Base-by-base conservation (phyloP, 2,797 vertebrate genomes). In the Spea hammondii region DNA sequence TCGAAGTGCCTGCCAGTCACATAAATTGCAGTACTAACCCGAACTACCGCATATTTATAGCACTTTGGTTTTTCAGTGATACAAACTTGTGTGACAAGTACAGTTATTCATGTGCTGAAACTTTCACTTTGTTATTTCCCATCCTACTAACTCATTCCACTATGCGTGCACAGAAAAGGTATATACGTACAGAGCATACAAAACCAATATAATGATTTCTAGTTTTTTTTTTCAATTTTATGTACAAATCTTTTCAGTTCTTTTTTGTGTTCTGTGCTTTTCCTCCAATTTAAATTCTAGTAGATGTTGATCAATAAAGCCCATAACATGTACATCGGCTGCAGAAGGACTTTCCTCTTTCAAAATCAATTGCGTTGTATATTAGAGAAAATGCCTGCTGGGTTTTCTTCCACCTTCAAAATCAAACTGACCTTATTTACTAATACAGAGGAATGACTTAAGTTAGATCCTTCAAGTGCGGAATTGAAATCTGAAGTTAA, bases 1-100 rank as follows among this genome's bases (percentile, higher is more conserved):
- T 69, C 53, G 65, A 77, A 82, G 79, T 73, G 74, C 69, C 75
- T 77, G 79, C 70, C 79, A 77, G 70, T 82, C 75, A 82, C 79
- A 82, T 77, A 82, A 82, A 82, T 82, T 82, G 79, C 79, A 50
- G 55, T 45, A 13, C 64, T 82, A 79, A 73, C 74, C 65, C 55
- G 67, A 48, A 49, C 65, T 60, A 76, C 70, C 70, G 73, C 47
- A 73, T 82, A 77, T 82, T 82, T 77, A 73, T 81, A 77, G 67
- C 47, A 57, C 70, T 69, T 77, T 51, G 60, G 64, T 76, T 77
- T 72, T 68, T 12, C 70, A 64, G 70, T 67, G 74, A 76, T 72
- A 81, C 79, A 76, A 57, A 67, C 64, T 67, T 69, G 57, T 73
- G 59, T 82, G 79, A 73, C 59, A 57, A 70, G 14, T 32, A 68